A percentile compares a stretch with the other conserved stretches of the same genome.
These are phyloP conservation scores for Physeter macrocephalus DNA, from an alignment of 2,113 vertebrate genomes.

Conservation along the genomic window DNA sequence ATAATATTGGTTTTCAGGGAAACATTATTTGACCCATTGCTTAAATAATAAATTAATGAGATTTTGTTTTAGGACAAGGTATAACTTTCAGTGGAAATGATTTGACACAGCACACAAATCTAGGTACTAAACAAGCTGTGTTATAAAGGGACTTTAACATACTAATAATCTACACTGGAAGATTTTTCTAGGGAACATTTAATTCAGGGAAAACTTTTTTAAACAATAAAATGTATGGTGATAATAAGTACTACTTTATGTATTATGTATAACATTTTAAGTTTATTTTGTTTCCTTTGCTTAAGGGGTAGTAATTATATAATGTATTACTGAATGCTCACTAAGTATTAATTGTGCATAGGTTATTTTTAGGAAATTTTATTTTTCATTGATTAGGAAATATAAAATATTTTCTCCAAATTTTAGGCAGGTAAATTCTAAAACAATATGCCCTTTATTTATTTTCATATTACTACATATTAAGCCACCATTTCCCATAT, in stretches of 20 bases:
- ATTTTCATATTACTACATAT: background rate
- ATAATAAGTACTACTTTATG: background rate
- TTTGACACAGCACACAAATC: background rate
- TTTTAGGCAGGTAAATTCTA: background rate
- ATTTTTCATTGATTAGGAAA: constrained; percentile 13
- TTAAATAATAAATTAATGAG: background rate
- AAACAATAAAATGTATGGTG: background rate
- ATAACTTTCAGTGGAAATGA: background rate
- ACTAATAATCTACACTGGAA: background rate
- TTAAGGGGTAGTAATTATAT: background rate
- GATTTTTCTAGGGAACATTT: background rate
- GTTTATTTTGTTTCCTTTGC: background rate
- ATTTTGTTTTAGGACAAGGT: background rate
- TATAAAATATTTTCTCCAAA: background rate
- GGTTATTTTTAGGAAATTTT: background rate
- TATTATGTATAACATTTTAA: background rate
- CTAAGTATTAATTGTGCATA: background rate
- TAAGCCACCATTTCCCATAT: background rate
- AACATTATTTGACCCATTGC: background rate
- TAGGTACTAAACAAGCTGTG: background rate
- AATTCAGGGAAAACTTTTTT: background rate
- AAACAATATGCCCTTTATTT: background rate
- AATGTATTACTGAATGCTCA: background rate
- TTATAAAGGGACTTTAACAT: background rate
- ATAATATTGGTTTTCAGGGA: background rate